Conservation (phyloP, 2,888 invertebrate genomes). For the Ormyrus pomaceus region DNA sequence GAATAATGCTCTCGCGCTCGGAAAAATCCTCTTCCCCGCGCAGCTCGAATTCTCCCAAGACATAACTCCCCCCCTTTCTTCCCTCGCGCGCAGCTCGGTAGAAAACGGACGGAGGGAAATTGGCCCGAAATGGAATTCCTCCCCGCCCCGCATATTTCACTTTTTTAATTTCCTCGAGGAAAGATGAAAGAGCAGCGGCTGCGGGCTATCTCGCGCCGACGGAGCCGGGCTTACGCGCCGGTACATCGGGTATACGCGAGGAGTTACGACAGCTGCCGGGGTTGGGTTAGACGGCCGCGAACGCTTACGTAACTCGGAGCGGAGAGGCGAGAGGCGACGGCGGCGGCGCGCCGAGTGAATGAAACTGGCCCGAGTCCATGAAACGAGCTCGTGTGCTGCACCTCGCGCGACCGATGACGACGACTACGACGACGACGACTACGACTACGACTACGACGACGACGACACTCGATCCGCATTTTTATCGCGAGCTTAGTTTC, state of each 20-base stretch:
- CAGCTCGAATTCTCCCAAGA: too few species aligned
- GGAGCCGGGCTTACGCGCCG: background rate
- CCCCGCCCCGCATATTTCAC: slow-evolving; percentile 27
- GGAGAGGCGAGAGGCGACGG: slow-evolving; percentile 3
- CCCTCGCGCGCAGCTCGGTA: background rate
- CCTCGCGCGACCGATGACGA: background rate
- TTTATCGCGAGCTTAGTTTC: background rate
- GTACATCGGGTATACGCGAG: slow-evolving; percentile 15
- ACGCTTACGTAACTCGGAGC: slow-evolving; percentile 61
- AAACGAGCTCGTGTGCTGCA: slow-evolving; percentile 49
- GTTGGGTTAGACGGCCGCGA: slow-evolving; percentile 59
- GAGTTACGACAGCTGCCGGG: slow-evolving; percentile 39
- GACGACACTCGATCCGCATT: background rate
- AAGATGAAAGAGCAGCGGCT: slow-evolving; percentile 14
- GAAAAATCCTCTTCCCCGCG: background rate
- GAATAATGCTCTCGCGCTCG: background rate
- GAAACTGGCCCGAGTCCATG: slow-evolving; percentile 69
- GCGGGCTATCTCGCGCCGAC: too few species aligned
- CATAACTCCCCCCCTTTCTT: background rate
- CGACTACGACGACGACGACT: background rate
- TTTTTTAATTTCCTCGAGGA: slow-evolving; percentile 43
- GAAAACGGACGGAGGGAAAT: slow-evolving; percentile 31
- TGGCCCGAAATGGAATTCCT: slow-evolving; percentile 45
- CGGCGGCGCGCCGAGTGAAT: slow-evolving; percentile 63
- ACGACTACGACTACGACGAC: too few species aligned